Conservation (phyloP, 2,888 invertebrate genomes). For the Calameuta pallipes region DNA sequence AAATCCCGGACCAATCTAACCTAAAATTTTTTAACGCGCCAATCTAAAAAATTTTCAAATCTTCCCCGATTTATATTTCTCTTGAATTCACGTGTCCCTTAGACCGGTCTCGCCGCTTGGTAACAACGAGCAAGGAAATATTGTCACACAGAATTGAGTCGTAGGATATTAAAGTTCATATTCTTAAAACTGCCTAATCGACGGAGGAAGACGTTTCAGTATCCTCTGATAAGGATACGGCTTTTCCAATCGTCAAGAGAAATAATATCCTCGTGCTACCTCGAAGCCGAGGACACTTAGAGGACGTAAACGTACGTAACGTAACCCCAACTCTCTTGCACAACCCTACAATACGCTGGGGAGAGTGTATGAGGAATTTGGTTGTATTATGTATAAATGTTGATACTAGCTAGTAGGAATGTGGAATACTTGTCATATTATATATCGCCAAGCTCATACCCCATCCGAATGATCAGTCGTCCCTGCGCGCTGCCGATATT, state of each 20-base stretch:
- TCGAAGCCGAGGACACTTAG: neutral
- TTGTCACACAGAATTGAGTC: neutral
- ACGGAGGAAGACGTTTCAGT: neutral
- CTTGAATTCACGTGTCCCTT: neutral
- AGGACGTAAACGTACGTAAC: neutral
- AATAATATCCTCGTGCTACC: neutral
- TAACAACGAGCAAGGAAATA: neutral
- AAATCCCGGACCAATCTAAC: neutral
- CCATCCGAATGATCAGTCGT: slow-evolving; percentile 4
- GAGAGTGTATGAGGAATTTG: slow-evolving; percentile 35
- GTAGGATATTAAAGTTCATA: neutral
- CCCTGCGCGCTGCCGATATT: neutral
- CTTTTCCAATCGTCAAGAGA: neutral
- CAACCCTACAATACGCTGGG: neutral
- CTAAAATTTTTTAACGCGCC: neutral
- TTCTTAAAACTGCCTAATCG: neutral
- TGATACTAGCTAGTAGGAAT: slow-evolving; percentile 62
- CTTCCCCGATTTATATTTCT: neutral
- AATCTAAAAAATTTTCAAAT: neutral
- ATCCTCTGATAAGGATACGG: neutral
- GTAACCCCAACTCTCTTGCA: neutral
- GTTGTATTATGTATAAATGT: slow-evolving; percentile 65
- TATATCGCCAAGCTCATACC: slow-evolving; percentile 29
- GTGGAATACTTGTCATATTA: slow-evolving; percentile 57
- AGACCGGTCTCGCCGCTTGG: neutral